A percentile compares a stretch with the other conserved stretches of the same genome.
phyloP scores from a whole-genome alignment of 2,888 invertebrate genomes.

The Teinopalpus imperialis region DNA sequence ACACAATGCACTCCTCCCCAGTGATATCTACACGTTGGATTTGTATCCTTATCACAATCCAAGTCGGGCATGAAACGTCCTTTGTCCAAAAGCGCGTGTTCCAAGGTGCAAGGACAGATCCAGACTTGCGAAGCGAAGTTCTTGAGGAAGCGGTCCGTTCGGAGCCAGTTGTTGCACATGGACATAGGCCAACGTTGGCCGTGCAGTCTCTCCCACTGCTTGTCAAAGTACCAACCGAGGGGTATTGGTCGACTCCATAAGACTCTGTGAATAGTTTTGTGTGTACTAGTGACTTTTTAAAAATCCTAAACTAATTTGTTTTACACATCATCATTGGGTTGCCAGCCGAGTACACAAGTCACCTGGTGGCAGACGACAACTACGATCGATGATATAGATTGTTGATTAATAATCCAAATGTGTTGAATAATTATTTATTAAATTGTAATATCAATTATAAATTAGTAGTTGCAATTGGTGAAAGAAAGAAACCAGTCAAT shows the following conservation, averaged over 20 bases:
- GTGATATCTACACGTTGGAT: conserved; percentile 93
- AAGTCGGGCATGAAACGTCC: conserved; percentile 95
- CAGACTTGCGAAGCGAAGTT: conserved; percentile 92
- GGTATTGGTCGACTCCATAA: conserved; percentile 97
- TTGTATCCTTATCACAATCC: conserved; percentile 95
- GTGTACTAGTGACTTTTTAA: too few species aligned
- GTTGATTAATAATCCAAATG: too few species aligned
- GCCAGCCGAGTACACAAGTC: too few species aligned
- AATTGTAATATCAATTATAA: too few species aligned
- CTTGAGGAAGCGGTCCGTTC: conserved; percentile 89
- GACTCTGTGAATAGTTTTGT: too few species aligned
- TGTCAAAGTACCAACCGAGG: conserved; percentile 94
- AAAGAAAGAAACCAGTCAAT: too few species aligned
- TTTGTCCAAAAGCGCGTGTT: conserved; percentile 95
- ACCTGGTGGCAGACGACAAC: too few species aligned
- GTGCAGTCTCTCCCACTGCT: conserved; percentile 92
- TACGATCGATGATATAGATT: too few species aligned
- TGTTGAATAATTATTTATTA: too few species aligned
- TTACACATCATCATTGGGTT: too few species aligned
- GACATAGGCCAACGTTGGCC: conserved; percentile 91
- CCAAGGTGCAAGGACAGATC: conserved; percentile 94
- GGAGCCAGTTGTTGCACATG: conserved; percentile 95
- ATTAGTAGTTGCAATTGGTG: too few species aligned
- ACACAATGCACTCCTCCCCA: conserved; percentile 96
- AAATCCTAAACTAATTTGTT: too few species aligned